Percentiles rank a stretch among this genome's conserved stretches.
Conservation (phyloP, 2,888 invertebrate species). For the Agrochola macilenta region DNA sequence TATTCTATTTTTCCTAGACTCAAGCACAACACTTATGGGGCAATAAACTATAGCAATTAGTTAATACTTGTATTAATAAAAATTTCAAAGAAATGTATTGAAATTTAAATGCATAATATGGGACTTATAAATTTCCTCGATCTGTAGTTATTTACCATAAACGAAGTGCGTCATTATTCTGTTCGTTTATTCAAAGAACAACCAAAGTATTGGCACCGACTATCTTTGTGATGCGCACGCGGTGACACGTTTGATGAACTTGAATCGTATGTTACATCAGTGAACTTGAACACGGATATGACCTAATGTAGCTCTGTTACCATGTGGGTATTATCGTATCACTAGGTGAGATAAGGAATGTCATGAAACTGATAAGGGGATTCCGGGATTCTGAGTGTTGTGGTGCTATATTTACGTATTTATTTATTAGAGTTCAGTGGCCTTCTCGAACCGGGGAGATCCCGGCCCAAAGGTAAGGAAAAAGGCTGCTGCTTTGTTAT, state of each 20-base stretch:
- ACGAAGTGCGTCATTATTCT: constrained; percentile 32
- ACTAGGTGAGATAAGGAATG: background rate
- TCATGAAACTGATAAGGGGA: background rate
- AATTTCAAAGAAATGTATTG: background rate
- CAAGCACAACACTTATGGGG: background rate
- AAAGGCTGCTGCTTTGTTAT: background rate
- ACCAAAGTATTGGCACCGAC: constrained; percentile 56
- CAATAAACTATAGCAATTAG: background rate
- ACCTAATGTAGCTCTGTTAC: constrained; percentile 21
- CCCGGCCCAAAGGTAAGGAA: background rate
- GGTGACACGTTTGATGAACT: constrained; percentile 41
- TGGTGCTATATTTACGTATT: background rate
- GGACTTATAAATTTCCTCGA: background rate
- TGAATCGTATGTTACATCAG: constrained; percentile 30
- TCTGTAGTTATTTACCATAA: constrained; percentile 15
- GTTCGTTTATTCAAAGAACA: constrained; percentile 43
- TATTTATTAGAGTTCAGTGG: background rate
- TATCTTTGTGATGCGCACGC: constrained; percentile 24
- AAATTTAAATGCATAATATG: background rate
- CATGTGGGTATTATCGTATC: constrained; percentile 5
- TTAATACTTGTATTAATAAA: background rate
- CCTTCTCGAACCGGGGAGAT: background rate
- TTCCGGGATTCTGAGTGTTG: background rate
- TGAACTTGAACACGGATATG: constrained; percentile 56
- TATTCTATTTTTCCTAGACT: background rate